Evolutionary conservation across 2,113 vertebrate species (phyloP).

Genomic region (Strix uralensis): DNA sequence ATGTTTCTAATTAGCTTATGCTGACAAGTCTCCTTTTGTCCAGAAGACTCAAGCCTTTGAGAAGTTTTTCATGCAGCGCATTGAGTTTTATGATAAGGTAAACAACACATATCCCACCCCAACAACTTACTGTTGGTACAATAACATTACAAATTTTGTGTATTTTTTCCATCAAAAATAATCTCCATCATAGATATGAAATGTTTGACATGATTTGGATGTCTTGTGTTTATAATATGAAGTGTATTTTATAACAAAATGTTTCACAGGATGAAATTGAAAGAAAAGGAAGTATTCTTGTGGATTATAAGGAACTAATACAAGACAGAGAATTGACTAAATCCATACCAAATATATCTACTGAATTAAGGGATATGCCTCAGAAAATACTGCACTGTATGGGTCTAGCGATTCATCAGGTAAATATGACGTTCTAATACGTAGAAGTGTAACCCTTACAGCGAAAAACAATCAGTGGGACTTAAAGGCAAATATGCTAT

Average conservation of each 20-base stretch:
- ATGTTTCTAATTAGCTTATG: constrained; percentile 80
- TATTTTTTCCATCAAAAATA: background rate
- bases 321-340: constrained; percentile 70
- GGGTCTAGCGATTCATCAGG: constrained; percentile 95
- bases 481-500: background rate
- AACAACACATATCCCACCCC: background rate
- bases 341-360: constrained; percentile 75
- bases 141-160: too few species aligned
- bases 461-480: background rate
- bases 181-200: background rate
- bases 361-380: constrained; percentile 87
- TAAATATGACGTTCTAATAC: constrained; percentile 28
- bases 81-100: constrained; percentile 96
- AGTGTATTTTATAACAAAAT: background rate
- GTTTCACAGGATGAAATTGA: constrained; percentile 93
- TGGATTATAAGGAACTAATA: constrained; percentile 89
- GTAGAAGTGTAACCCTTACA: background rate
- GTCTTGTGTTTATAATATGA: background rate
- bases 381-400: constrained; percentile 89
- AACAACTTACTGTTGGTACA: background rate
- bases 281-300: constrained; percentile 95
- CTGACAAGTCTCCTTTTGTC: constrained; percentile 81
- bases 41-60: constrained; percentile 93
- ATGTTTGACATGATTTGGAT: background rate
- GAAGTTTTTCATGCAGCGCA: constrained; percentile 84